Percentiles rank a stretch among this genome's conserved stretches.
Evolutionary conservation across 1,140 invertebrate species (phyloP).

Genomic region (Rhopalosiphum maidis): DNA sequence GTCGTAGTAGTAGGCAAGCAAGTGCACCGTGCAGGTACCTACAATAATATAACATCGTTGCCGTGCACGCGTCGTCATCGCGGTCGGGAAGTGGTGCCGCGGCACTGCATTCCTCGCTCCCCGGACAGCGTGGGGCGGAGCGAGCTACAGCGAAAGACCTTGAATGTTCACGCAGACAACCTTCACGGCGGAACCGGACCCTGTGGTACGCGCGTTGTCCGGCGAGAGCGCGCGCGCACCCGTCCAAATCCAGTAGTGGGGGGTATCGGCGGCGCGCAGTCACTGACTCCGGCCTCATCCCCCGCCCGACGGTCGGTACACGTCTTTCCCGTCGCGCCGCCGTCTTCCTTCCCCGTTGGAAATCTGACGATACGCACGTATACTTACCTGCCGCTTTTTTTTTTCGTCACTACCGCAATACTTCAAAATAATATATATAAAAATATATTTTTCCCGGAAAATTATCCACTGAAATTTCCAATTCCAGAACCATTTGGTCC

Average conservation of each 20-base stretch:
- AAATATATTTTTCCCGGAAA: background rate
- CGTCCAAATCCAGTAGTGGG: background rate
- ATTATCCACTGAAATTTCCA: background rate
- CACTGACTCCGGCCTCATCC: slow-evolving; percentile 41
- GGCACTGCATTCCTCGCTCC: slow-evolving; percentile 31
- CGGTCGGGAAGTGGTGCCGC: background rate
- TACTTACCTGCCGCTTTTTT: background rate
- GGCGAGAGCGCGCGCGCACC: slow-evolving; percentile 7
- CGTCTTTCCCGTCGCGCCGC: background rate
- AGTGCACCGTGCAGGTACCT: background rate
- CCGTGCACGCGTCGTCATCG: background rate
- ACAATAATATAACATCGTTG: background rate
- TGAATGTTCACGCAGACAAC: slow-evolving; percentile 54
- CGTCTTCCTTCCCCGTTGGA: background rate
- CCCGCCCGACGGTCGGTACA: background rate
- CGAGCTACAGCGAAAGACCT: slow-evolving; percentile 24
- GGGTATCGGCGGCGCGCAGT: slow-evolving; percentile 30
- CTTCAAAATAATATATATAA: background rate
- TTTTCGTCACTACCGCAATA: background rate
- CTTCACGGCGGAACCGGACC: slow-evolving; percentile 52
- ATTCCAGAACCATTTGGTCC: background rate
- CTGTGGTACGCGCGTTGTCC: slow-evolving; percentile 43
- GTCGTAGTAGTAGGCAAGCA: background rate
- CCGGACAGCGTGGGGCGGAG: background rate
- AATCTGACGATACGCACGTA: background rate